Evolutionary conservation across 2,113 vertebrate species (phyloP).

Genomic region (Trinectes maculatus): DNA sequence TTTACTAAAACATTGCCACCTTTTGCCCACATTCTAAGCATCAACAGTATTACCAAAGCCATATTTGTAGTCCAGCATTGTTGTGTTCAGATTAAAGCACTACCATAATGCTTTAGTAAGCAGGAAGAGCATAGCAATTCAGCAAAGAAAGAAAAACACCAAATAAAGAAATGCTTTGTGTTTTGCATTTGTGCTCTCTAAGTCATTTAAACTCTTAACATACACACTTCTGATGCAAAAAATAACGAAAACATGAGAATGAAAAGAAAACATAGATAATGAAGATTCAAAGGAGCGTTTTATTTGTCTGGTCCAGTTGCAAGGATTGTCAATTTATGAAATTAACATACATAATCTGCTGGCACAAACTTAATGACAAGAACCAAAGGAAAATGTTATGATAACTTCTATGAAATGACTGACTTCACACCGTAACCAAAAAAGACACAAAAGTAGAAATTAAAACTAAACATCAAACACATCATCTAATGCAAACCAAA

Average conservation of each 20-base stretch:
- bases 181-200: slow-evolving; percentile 2
- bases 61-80: slow-evolving; percentile 37
- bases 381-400: slow-evolving; percentile 62
- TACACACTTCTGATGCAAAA: too few relatives aligned
- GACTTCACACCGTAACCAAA: slow-evolving; percentile 68
- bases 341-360: slow-evolving; percentile 69
- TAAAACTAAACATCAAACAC: slow-evolving; percentile 73
- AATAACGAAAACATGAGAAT: slow-evolving; percentile 28
- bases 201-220: slow-evolving; percentile 6
- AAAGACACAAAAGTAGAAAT: slow-evolving; percentile 65
- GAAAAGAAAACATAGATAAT: slow-evolving; percentile 32
- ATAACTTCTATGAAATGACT: slow-evolving; percentile 67
- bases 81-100: slow-evolving; percentile 23
- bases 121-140: background rate
- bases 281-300: slow-evolving; percentile 80
- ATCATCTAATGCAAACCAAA: slow-evolving; percentile 74
- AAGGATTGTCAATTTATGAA: slow-evolving; percentile 64
- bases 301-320: slow-evolving; percentile 80
- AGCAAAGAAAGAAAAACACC: slow-evolving; percentile 14
- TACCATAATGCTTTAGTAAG: background rate
- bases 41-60: slow-evolving; percentile 59
- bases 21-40: slow-evolving; percentile 3
- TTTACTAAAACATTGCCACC: background rate
- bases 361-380: slow-evolving; percentile 66
- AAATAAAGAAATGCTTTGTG: slow-evolving; percentile 36